Conservation (phyloP, 2,113 vertebrate genomes). For the Lepidothrix coronata region DNA sequence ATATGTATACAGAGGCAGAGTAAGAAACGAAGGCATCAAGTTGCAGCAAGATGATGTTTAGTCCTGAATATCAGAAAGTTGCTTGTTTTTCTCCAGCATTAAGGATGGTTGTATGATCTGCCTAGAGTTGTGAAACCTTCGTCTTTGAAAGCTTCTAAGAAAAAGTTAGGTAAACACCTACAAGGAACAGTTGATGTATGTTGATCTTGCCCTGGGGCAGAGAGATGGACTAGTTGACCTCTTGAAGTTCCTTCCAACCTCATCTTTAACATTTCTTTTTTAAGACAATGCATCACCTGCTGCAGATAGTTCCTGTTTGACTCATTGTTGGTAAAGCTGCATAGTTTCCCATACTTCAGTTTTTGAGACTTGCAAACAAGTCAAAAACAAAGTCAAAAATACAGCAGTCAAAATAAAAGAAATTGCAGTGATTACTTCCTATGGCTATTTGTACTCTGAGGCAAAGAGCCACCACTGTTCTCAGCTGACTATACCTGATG, state of each 20-base stretch:
- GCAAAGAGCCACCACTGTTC: not conserved
- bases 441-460: not conserved
- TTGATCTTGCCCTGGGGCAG: not conserved
- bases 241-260: not conserved
- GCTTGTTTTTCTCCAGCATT: not conserved
- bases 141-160: not conserved
- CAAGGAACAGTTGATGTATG: not conserved
- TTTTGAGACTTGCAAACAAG: not conserved
- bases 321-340: not conserved
- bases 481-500: not conserved
- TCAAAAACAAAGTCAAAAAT: not conserved
- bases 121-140: not conserved
- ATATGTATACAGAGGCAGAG: not conserved
- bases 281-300: not conserved
- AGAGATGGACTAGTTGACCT: not conserved
- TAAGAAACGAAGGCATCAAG: not conserved
- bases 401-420: not conserved
- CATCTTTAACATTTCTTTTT: not conserved
- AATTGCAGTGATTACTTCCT: not conserved
- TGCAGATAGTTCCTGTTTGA: not conserved
- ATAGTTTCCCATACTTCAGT: not conserved
- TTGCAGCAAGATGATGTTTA: not conserved
- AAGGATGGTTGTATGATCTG: not conserved
- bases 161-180: not conserved
- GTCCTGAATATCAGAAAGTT: not conserved